Evolutionary conservation across 2,113 vertebrate species (phyloP), one percentile per base, ranked within the genome.

Genomic region (Pseudorhombus dupliciocellatus): DNA sequence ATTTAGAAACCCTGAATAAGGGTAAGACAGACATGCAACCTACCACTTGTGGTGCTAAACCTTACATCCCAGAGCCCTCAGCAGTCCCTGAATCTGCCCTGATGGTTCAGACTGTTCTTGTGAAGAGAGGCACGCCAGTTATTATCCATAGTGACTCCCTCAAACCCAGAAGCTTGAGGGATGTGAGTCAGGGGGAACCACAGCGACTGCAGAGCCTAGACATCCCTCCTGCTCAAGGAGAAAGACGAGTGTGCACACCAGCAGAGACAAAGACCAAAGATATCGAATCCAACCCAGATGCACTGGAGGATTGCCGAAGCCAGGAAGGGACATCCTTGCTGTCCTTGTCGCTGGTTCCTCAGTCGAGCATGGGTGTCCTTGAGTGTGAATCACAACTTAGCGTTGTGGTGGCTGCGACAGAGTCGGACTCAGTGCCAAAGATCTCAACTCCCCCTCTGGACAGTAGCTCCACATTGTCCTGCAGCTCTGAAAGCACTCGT

Each of bases 401-500:
- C 14, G 44, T 46, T 26, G 54, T 55, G 21, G 51, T 40, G 1
- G 21, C 51, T 16, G 57, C 25, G 44, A 24, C 66, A 14, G 81
- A 84, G 50, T 56, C 59, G 28, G 89, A 88, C 46, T 24, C 25
- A 20, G 77, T 80, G 83, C 84, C 90, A 87, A 92, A 91, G 80
- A 87, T 78, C 31, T 75, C 42, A 0, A 85, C 81, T 52, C 68
- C 82, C 9, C 79, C 66, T 51, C 70, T 88, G 30, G 86, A 89
- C 54, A 80, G 76, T 56, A 87, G 81, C 80, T 88, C 84, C 44
- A 80, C 86, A 14, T 90, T 90, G 62, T 92, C 91, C 72, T 93
- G 79, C 79, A 90, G 90, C 80, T 93, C 92, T 4, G 93, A 94
- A 65, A 93, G 91, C 89, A 93, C 90, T 22, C 87, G 80, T 5